Evolutionary conservation across 2,888 invertebrate species (phyloP).

Genomic region (Agrotis segetum): DNA sequence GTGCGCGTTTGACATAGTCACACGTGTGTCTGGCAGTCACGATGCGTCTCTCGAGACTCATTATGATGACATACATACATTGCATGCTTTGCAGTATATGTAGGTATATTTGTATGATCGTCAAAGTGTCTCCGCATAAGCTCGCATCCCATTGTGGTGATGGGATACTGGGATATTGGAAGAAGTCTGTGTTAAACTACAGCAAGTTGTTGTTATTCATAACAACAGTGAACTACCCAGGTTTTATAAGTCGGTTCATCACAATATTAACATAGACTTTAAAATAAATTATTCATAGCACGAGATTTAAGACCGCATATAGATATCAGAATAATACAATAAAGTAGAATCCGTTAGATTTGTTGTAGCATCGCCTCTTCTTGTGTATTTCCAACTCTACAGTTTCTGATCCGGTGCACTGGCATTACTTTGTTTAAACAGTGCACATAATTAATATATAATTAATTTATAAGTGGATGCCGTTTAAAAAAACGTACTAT

Average conservation of each 20-base stretch:
- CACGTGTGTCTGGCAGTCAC: slow-evolving; percentile 69
- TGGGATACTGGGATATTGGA: background rate
- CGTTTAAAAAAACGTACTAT: slow-evolving; percentile 21
- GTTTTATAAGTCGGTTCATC: background rate
- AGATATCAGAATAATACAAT: slow-evolving; percentile 1
- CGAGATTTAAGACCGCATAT: slow-evolving; percentile 10
- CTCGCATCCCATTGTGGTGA: background rate
- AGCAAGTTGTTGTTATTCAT: background rate
- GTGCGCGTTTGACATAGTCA: slow-evolving; percentile 76
- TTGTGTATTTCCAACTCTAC: slow-evolving; percentile 8
- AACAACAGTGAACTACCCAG: background rate
- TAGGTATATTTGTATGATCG: slow-evolving; percentile 23
- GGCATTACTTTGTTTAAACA: slow-evolving; percentile 11
- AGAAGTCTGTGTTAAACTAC: background rate
- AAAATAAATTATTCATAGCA: slow-evolving; percentile 23
- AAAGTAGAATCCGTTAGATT: slow-evolving; percentile 27
- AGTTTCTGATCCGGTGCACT: slow-evolving; percentile 1
- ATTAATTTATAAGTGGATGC: slow-evolving; percentile 14
- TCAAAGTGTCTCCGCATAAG: slow-evolving; percentile 14
- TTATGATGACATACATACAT: slow-evolving; percentile 68
- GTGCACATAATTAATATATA: slow-evolving; percentile 24
- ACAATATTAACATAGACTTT: slow-evolving; percentile 21
- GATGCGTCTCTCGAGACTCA: slow-evolving; percentile 69
- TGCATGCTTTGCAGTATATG: slow-evolving; percentile 11
- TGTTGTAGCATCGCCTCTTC: background rate